Percentiles rank a stretch among this genome's conserved stretches.
These are phyloP conservation scores for Chloromyia formosa DNA, from an alignment of 2,888 invertebrate species.

Conservation along the genomic window DNA sequence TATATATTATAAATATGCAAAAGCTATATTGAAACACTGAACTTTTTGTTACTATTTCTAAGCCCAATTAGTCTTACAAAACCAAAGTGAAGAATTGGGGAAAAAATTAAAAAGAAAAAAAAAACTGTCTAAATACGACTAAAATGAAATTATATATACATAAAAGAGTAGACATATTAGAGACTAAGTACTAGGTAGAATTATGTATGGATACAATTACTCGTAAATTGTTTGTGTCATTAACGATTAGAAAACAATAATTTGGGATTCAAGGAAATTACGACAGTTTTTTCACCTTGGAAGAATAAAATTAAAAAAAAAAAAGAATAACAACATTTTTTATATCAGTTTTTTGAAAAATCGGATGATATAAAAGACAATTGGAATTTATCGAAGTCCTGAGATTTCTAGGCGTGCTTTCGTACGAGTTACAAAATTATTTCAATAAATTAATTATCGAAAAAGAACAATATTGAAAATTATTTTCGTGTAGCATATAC, in stretches of 20 bases:
- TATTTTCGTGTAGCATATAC: not conserved
- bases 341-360: not conserved
- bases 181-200: slow-evolving; percentile 25
- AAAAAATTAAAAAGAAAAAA: too few species aligned
- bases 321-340: not conserved
- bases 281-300: not conserved
- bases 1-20: slow-evolving; percentile 35
- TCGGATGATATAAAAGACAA: too few species aligned
- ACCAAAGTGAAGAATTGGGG: not conserved
- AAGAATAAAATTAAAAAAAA: too few species aligned
- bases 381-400: too few species aligned
- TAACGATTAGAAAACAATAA: not conserved
- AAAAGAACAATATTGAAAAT: too few species aligned
- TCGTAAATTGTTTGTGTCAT: slow-evolving; percentile 23
- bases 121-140: slow-evolving; percentile 11
- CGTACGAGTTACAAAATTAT: too few species aligned
- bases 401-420: too few species aligned
- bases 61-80: slow-evolving; percentile 30
- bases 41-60: slow-evolving; percentile 40
- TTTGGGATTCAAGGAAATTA: not conserved
- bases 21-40: slow-evolving; percentile 30
- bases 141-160: slow-evolving; percentile 22
- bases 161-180: slow-evolving; percentile 4
- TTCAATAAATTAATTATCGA: too few species aligned
- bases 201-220: slow-evolving; percentile 29